phyloP scores from a whole-genome alignment of 2,888 invertebrate genomes.

The Blastobasis adustella region DNA sequence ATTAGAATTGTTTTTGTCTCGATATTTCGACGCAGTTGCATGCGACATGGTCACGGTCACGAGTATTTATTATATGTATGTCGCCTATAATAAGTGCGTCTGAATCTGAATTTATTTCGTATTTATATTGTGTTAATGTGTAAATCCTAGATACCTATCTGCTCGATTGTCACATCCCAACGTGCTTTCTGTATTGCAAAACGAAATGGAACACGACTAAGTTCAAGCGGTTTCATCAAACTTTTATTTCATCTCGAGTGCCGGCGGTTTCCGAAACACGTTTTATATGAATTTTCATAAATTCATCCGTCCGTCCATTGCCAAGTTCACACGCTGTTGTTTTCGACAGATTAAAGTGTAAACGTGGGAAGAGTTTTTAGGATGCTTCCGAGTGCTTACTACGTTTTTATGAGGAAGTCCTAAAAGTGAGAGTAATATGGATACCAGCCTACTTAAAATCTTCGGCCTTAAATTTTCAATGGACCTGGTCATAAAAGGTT shows the following conservation, averaged over 20 bases:
- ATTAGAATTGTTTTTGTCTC: no score
- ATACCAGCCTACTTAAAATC: no score
- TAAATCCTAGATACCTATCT: neutral
- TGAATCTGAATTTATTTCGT: no score
- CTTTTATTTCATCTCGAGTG: neutral
- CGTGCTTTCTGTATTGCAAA: neutral
- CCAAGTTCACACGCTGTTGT: conserved; percentile 9
- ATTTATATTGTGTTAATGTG: neutral
- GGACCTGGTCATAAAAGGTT: no score
- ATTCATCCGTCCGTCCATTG: conserved; percentile 3
- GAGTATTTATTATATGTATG: no score
- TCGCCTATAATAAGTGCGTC: no score
- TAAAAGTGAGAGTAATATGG: neutral
- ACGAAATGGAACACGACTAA: neutral
- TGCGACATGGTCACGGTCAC: no score
- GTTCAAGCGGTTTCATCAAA: neutral
- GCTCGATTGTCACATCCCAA: no score
- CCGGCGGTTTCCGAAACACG: conserved; percentile 3
- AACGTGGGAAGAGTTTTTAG: conserved; percentile 7
- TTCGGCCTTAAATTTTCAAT: no score
- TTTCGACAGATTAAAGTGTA: conserved; percentile 12
- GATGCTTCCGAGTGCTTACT: conserved; percentile 4
- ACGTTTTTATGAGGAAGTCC: conserved; percentile 1
- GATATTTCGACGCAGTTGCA: no score
- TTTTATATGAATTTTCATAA: conserved; percentile 12